Evolutionary conservation across 2,888 invertebrate genomes (phyloP).

Genomic region (Hirtodrosophila trivittata): DNA sequence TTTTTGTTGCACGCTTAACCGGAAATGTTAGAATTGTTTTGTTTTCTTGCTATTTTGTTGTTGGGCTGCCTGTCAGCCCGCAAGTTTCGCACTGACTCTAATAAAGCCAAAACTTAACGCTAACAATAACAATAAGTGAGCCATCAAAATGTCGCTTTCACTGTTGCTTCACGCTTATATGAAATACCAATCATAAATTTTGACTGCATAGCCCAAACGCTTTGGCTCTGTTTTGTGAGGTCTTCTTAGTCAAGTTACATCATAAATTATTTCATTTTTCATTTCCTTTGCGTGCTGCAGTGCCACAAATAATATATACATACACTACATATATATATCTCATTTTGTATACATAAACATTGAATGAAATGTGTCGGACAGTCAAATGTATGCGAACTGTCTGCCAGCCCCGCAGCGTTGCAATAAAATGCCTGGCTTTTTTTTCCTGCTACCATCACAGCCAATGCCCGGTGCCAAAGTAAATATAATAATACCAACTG

Average conservation of each 20-base stretch:
- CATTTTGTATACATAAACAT: slow-evolving; percentile 20
- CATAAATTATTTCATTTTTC: slow-evolving; percentile 76
- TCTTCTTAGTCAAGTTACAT: background rate
- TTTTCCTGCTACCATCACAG: background rate
- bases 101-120: slow-evolving; percentile 34
- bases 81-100: slow-evolving; percentile 32
- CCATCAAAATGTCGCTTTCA: slow-evolving; percentile 36
- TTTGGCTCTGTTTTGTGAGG: background rate
- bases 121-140: slow-evolving; percentile 55
- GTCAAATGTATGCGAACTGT: slow-evolving; percentile 36
- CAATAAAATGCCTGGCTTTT: slow-evolving; percentile 43
- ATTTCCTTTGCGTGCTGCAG: slow-evolving; percentile 65
- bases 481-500: slow-evolving; percentile 58
- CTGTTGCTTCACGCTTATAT: slow-evolving; percentile 8
- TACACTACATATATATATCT: slow-evolving; percentile 27
- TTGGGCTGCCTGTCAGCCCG: slow-evolving; percentile 19
- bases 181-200: slow-evolving; percentile 39
- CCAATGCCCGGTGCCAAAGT: slow-evolving; percentile 43
- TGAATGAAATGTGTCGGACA: slow-evolving; percentile 18
- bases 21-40: background rate
- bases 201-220: slow-evolving; percentile 19
- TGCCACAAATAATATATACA: slow-evolving; percentile 32
- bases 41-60: slow-evolving; percentile 8
- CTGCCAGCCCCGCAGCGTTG: slow-evolving; percentile 43
- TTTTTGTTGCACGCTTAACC: slow-evolving; percentile 22